Evolutionary conservation across 2,797 vertebrate genomes (phyloP).

Genomic region (Microtus obscurus): DNA sequence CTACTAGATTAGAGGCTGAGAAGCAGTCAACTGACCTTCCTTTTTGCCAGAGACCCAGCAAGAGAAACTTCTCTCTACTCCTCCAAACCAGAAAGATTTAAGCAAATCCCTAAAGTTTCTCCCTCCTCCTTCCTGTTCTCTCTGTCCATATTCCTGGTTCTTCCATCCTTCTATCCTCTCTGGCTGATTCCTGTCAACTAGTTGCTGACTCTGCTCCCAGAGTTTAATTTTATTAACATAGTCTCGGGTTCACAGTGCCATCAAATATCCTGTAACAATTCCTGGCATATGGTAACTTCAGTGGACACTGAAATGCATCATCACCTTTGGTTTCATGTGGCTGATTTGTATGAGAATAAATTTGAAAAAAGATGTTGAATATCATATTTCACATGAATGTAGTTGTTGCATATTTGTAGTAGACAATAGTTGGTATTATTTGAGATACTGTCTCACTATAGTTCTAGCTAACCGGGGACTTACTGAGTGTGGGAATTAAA

Average conservation of each 20-base stretch:
- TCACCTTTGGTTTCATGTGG: background rate
- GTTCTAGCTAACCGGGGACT: background rate
- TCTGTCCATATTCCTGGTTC: background rate
- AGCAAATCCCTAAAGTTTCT: background rate
- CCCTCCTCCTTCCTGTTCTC: background rate
- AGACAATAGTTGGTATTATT: background rate
- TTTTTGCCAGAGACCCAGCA: background rate
- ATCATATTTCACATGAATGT: background rate
- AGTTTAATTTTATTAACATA: background rate
- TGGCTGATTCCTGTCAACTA: background rate
- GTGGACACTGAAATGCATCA: background rate
- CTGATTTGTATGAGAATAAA: background rate
- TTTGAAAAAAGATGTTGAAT: slow-evolving; percentile 18
- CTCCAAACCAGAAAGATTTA: background rate
- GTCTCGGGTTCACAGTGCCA: background rate
- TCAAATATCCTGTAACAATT: background rate
- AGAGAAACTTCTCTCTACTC: background rate
- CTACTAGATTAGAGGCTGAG: background rate
- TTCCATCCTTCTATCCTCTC: background rate
- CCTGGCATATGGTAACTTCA: background rate
- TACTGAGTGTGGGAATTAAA: background rate
- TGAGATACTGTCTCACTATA: background rate
- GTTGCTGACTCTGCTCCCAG: background rate
- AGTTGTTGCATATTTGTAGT: background rate
- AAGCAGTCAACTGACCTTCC: background rate